These are phyloP conservation scores for Drosophila nr. perissopoda DNA, from an alignment of 2,888 invertebrate genomes.

Conservation along the genomic window DNA sequence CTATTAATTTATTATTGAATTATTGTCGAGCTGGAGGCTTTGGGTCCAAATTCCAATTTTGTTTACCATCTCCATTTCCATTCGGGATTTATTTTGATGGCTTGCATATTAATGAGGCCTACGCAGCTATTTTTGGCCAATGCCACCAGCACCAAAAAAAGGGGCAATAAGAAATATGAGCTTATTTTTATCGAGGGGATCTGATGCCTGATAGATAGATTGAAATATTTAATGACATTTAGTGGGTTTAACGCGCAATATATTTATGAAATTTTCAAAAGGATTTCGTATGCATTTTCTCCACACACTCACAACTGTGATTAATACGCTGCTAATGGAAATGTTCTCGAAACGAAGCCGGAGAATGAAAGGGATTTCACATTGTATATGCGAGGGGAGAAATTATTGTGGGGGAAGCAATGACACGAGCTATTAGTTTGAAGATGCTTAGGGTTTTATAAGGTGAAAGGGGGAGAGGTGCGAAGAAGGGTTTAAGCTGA, in stretches of 20 bases:
- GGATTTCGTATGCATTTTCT: slow-evolving; percentile 52
- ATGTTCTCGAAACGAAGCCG: slow-evolving; percentile 30
- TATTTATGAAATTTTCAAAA: slow-evolving; percentile 71
- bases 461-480: background rate
- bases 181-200: slow-evolving; percentile 19
- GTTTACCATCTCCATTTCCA: slow-evolving; percentile 22
- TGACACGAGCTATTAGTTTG: slow-evolving; percentile 58
- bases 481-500: slow-evolving; percentile 1
- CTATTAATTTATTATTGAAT: slow-evolving; percentile 73
- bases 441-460: background rate
- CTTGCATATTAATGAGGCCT: slow-evolving; percentile 67
- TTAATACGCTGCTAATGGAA: slow-evolving; percentile 54
- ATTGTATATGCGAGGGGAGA: background rate
- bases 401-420: slow-evolving; percentile 19
- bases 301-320: slow-evolving; percentile 34
- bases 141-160: background rate
- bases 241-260: slow-evolving; percentile 51
- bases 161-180: slow-evolving; percentile 23
- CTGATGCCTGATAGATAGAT: slow-evolving; percentile 28
- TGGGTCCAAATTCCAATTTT: slow-evolving; percentile 18
- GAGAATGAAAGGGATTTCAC: slow-evolving; percentile 8
- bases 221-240: slow-evolving; percentile 61
- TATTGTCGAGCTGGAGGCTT: slow-evolving; percentile 36
- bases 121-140: slow-evolving; percentile 57
- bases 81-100: slow-evolving; percentile 54